A percentile compares a stretch with the other conserved stretches of the same genome.
Evolutionary conservation across 2,113 vertebrate genomes (phyloP).

Genomic region (Phoenicopterus ruber): DNA sequence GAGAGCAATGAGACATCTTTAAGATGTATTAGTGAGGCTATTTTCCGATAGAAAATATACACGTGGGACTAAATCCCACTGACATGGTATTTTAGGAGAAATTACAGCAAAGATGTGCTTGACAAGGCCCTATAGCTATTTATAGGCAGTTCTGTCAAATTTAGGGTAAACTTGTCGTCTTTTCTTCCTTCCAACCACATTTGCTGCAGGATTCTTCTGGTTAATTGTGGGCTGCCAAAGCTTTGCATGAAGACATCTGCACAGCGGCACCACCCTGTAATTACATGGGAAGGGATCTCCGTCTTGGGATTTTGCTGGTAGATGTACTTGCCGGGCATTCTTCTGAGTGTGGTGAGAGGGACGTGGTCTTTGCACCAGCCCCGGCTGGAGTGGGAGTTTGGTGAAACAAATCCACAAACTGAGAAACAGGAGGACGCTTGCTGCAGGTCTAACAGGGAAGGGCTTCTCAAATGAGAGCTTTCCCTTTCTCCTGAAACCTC

Average conservation of each 20-base stretch:
- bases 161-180: slow-evolving; percentile 19
- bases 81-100: slow-evolving; percentile 5
- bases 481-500: not conserved
- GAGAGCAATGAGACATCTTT: slow-evolving; percentile 10
- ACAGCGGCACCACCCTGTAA: slow-evolving; percentile 81
- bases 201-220: slow-evolving; percentile 53
- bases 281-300: slow-evolving; percentile 76
- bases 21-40: not conserved
- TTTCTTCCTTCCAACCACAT: not conserved
- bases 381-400: rapidly evolving
- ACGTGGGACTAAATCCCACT: slow-evolving; percentile 1
- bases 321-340: not conserved
- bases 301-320: slow-evolving; percentile 60
- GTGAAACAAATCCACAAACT: not conserved
- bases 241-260: slow-evolving; percentile 75
- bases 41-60: not conserved
- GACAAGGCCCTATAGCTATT: slow-evolving; percentile 31
- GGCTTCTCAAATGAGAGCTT: not conserved
- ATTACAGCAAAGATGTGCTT: slow-evolving; percentile 29
- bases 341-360: not conserved
- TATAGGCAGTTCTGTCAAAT: slow-evolving; percentile 59
- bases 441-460: not conserved
- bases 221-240: slow-evolving; percentile 46
- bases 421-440: not conserved
- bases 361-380: not conserved